Evolutionary conservation across 2,113 vertebrate species (phyloP).

Genomic region (Bostrychus sinensis): DNA sequence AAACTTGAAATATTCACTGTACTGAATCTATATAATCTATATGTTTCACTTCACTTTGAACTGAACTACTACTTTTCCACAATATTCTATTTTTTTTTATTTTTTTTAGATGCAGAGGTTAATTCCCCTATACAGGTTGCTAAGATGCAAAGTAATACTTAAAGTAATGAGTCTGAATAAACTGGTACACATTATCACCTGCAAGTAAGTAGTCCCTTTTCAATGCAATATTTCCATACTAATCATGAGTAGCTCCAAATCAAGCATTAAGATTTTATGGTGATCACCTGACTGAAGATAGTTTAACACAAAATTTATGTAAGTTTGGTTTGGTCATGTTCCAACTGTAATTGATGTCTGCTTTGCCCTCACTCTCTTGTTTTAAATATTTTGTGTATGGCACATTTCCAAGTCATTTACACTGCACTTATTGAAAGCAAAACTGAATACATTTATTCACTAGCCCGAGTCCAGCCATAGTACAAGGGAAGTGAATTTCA

Average conservation of each 20-base stretch:
- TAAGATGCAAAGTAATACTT: neutral
- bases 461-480: slow-evolving; percentile 22
- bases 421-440: slow-evolving; percentile 44
- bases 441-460: slow-evolving; percentile 51
- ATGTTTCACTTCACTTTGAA: too few species aligned
- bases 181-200: too few species aligned
- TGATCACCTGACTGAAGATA: slow-evolving; percentile 31
- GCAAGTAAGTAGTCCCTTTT: too few species aligned
- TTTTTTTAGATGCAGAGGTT: too few species aligned
- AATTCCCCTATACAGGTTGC: neutral
- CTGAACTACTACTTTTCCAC: too few species aligned
- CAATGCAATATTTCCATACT: too few species aligned
- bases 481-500: slow-evolving; percentile 22
- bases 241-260: slow-evolving; percentile 28
- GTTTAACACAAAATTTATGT: slow-evolving; percentile 7
- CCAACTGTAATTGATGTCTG: slow-evolving; percentile 17
- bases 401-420: slow-evolving; percentile 52
- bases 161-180: too few species aligned
- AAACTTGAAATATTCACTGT: too few species aligned
- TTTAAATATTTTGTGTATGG: slow-evolving; percentile 42
- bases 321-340: slow-evolving; percentile 24
- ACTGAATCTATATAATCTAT: too few species aligned
- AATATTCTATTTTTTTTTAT: too few species aligned
- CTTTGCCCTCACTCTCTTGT: slow-evolving; percentile 18
- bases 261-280: slow-evolving; percentile 28